phyloP scores from a whole-genome alignment of 2,888 invertebrate species.

The Enoplolaimus lenunculus region DNA sequence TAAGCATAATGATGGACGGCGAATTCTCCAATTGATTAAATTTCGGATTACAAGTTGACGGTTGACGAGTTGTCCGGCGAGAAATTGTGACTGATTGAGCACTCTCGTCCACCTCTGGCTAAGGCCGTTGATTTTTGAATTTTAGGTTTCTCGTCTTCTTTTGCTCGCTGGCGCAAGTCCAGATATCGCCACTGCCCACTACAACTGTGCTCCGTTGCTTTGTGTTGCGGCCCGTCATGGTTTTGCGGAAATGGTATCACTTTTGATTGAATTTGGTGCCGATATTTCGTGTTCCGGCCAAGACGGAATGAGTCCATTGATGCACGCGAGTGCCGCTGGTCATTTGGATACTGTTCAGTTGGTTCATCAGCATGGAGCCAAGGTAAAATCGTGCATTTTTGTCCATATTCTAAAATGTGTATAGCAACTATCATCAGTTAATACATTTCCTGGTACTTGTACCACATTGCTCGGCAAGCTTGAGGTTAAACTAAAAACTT shows the following conservation, averaged over 20 bases:
- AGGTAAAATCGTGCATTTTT: slow-evolving; percentile 33
- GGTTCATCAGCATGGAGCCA: slow-evolving; percentile 48
- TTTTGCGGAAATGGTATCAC: slow-evolving; percentile 73
- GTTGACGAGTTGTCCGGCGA: too few relatives aligned
- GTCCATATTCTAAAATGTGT: too few relatives aligned
- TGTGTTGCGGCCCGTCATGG: slow-evolving; percentile 81
- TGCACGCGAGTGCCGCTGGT: slow-evolving; percentile 70
- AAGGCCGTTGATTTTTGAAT: too few relatives aligned
- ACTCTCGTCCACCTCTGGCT: too few relatives aligned
- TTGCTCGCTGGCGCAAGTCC: slow-evolving; percentile 75
- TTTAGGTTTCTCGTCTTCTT: slow-evolving; percentile 65
- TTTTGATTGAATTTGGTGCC: slow-evolving; percentile 79
- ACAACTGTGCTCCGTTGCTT: slow-evolving; percentile 53
- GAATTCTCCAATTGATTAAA: too few relatives aligned
- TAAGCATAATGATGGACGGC: too few relatives aligned
- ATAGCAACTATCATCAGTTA: too few relatives aligned
- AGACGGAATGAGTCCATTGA: slow-evolving; percentile 71
- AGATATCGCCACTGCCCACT: slow-evolving; percentile 48
- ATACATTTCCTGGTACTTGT: not conserved
- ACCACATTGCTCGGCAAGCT: not conserved
- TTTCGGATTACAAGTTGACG: too few relatives aligned
- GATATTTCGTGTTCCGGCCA: slow-evolving; percentile 62
- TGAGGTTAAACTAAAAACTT: not conserved
- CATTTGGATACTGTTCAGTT: slow-evolving; percentile 60
- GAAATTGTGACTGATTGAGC: too few relatives aligned